These are phyloP conservation scores for Tetrapedia diversipes DNA, from an alignment of 2,888 invertebrate species.

Conservation along the genomic window DNA sequence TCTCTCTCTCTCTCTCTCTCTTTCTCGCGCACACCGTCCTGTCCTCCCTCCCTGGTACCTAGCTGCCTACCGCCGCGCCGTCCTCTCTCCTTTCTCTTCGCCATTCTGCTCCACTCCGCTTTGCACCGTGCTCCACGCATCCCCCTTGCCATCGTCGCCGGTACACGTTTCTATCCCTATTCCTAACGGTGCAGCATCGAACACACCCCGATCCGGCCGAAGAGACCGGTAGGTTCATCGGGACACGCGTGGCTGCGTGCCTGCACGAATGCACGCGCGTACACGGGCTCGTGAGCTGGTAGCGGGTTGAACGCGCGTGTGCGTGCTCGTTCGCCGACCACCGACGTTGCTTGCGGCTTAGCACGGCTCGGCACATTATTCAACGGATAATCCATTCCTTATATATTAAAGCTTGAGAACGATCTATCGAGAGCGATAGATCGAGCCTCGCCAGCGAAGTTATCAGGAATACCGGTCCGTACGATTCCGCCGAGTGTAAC, in stretches of 20 bases:
- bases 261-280: conserved; percentile 22
- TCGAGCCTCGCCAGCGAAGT: conserved; percentile 18
- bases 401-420: conserved; percentile 72
- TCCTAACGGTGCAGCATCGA: conserved; percentile 65
- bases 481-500: no score
- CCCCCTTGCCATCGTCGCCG: conserved; percentile 34
- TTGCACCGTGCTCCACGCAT: conserved; percentile 40
- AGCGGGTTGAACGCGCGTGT: background rate
- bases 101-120: conserved; percentile 34
- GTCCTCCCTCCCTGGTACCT: background rate
- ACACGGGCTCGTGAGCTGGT: conserved; percentile 5
- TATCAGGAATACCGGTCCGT: background rate
- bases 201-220: conserved; percentile 63
- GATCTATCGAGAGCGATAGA: conserved; percentile 73
- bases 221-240: conserved; percentile 17
- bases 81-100: conserved; percentile 44
- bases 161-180: conserved; percentile 65
- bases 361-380: conserved; percentile 73
- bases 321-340: conserved; percentile 44
- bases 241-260: conserved; percentile 52
- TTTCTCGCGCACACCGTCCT: background rate
- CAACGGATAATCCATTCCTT: conserved; percentile 79
- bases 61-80: conserved; percentile 7
- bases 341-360: conserved; percentile 71
- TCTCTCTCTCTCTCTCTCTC: conserved; percentile 35